A percentile compares a stretch with the other conserved stretches of the same genome.
Conservation (phyloP, 1,140 invertebrate species). For the Dysdera silvatica region DNA sequence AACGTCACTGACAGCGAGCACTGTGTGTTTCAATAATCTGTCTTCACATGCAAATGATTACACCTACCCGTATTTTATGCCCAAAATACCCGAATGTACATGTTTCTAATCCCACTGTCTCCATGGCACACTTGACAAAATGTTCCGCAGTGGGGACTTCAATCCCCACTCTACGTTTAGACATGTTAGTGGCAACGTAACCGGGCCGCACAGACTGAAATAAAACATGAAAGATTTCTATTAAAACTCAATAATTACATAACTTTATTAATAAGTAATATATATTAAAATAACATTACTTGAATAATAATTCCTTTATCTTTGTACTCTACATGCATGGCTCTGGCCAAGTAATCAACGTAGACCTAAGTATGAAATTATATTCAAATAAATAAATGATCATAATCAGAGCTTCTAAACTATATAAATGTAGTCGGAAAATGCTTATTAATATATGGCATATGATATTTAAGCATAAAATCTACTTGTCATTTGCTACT, state of each 20-base stretch:
- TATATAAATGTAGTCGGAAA: too few species aligned
- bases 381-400: too few species aligned
- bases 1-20: too few species aligned
- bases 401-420: too few species aligned
- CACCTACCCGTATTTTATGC: slow-evolving; percentile 19
- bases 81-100: slow-evolving; percentile 64
- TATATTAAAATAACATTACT: too few species aligned
- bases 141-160: slow-evolving; percentile 66
- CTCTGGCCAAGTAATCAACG: slow-evolving; percentile 72
- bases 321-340: slow-evolving; percentile 70
- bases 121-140: slow-evolving; percentile 67
- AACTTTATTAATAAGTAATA: too few species aligned
- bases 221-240: neutral
- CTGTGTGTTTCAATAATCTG: too few species aligned
- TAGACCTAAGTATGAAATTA: slow-evolving; percentile 54
- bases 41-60: neutral
- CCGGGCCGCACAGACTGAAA: slow-evolving; percentile 75
- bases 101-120: slow-evolving; percentile 62
- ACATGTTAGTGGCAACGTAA: slow-evolving; percentile 87
- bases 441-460: too few species aligned
- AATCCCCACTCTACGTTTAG: slow-evolving; percentile 63
- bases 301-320: slow-evolving; percentile 61
- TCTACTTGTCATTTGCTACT: too few species aligned
- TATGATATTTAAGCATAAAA: too few species aligned
- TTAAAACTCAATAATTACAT: too few species aligned